Evolutionary conservation across 1,140 invertebrate genomes (phyloP).

Genomic region (Drosophila asahinai): DNA sequence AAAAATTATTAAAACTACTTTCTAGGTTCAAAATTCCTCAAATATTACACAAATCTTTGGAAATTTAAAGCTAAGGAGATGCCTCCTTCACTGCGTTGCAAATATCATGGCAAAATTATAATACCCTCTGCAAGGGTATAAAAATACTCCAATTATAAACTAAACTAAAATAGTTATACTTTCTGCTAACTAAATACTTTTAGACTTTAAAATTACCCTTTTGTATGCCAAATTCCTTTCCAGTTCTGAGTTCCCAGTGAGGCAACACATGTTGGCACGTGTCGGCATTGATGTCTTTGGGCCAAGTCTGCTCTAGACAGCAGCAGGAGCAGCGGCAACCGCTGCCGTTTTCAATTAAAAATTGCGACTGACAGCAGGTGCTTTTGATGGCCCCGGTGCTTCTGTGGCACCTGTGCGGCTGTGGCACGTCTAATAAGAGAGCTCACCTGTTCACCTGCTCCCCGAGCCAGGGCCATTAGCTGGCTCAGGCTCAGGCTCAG

Average conservation of each 20-base stretch:
- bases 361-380: conserved; percentile 77
- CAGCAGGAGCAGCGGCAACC: conserved; percentile 27
- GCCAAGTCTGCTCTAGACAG: conserved; percentile 63
- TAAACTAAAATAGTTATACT: not conserved
- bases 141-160: no score
- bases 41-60: no score
- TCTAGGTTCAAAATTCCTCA: no score
- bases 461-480: conserved; percentile 27
- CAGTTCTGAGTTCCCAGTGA: not conserved
- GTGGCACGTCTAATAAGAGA: conserved; percentile 29
- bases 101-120: no score
- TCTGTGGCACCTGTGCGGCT: conserved; percentile 49
- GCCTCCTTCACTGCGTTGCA: no score
- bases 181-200: not conserved
- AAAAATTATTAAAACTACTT: no score
- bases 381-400: conserved; percentile 47
- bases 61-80: not conserved
- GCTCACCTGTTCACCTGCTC: not conserved
- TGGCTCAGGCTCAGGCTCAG: not conserved
- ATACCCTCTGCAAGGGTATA: no score
- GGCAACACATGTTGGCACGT: conserved; percentile 79
- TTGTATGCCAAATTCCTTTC: no score
- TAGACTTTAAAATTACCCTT: not conserved
- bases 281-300: conserved; percentile 54
- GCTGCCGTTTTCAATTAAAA: conserved; percentile 82